These are phyloP conservation scores for Andrena chrysosceles DNA, from an alignment of 2,888 invertebrate genomes.

Conservation along the genomic window DNA sequence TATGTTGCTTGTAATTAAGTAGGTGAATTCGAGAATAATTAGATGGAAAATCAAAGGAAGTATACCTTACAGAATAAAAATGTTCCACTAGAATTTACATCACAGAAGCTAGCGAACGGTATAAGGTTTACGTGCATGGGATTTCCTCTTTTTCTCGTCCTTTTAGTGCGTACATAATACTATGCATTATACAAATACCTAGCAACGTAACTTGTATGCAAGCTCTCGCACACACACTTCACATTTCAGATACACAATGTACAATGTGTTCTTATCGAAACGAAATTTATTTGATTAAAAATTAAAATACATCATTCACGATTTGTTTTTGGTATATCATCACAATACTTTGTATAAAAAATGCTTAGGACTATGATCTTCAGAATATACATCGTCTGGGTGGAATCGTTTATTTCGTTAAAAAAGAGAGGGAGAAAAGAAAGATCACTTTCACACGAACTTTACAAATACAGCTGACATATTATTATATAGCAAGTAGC, in stretches of 20 bases:
- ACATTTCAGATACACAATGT: not conserved
- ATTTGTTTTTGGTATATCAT: slow-evolving; percentile 75
- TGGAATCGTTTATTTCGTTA: slow-evolving; percentile 63
- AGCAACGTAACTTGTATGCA: not conserved
- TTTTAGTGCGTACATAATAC: not conserved
- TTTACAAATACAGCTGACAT: slow-evolving; percentile 45
- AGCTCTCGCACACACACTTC: not conserved
- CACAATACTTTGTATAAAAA: slow-evolving; percentile 77
- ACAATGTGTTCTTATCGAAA: slow-evolving; percentile 67
- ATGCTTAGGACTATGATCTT: slow-evolving; percentile 72
- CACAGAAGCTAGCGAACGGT: not conserved
- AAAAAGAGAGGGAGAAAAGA: slow-evolving; percentile 20
- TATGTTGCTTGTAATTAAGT: slow-evolving; percentile 1
- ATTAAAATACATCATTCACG: slow-evolving; percentile 78
- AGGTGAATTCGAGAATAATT: not conserved
- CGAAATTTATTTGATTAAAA: slow-evolving; percentile 79
- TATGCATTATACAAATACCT: not conserved
- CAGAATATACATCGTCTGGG: slow-evolving; percentile 68
- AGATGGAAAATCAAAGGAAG: not conserved
- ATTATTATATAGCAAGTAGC: slow-evolving; percentile 36
- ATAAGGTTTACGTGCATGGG: slow-evolving; percentile 8
- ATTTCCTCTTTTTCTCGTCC: not conserved
- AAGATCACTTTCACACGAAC: slow-evolving; percentile 58
- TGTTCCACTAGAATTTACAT: slow-evolving; percentile 9
- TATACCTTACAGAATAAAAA: not conserved